Conservation (phyloP, 2,113 vertebrate species). For the Entomyzon cyanotis region DNA sequence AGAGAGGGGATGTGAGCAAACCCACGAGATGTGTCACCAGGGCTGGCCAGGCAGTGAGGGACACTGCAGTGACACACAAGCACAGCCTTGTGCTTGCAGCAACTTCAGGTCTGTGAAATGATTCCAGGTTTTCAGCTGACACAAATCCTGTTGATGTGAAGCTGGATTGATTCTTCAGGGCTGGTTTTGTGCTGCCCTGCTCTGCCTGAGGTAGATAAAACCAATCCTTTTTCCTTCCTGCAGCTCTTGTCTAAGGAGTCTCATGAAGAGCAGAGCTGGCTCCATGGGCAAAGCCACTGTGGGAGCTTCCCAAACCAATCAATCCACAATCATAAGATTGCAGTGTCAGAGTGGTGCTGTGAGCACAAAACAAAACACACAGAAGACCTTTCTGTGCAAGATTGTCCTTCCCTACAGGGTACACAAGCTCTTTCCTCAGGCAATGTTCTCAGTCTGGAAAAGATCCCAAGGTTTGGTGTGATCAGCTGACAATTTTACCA, state of each 20-base stretch:
- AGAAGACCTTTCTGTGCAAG: not conserved
- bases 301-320: not conserved
- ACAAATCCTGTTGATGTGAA: not conserved
- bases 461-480: not conserved
- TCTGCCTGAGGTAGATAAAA: not conserved
- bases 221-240: rapidly evolving
- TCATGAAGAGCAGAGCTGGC: not conserved
- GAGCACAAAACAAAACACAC: not conserved
- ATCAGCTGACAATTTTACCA: not conserved
- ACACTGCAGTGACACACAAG: not conserved
- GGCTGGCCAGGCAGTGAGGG: not conserved
- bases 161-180: not conserved
- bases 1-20: not conserved
- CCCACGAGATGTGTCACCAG: not conserved
- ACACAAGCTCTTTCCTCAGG: rapidly evolving
- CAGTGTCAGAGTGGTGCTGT: not conserved
- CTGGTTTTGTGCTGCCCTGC: not conserved
- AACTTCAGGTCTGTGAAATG: rapidly evolving
- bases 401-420: not conserved
- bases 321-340: rapidly evolving
- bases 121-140: not conserved
- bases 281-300: not conserved
- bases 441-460: not conserved
- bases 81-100: rapidly evolving
- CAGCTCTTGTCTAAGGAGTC: not conserved